These are phyloP conservation scores for Ceratosolen fusciceps DNA, from an alignment of 1,140 invertebrate genomes.

Conservation along the genomic window DNA sequence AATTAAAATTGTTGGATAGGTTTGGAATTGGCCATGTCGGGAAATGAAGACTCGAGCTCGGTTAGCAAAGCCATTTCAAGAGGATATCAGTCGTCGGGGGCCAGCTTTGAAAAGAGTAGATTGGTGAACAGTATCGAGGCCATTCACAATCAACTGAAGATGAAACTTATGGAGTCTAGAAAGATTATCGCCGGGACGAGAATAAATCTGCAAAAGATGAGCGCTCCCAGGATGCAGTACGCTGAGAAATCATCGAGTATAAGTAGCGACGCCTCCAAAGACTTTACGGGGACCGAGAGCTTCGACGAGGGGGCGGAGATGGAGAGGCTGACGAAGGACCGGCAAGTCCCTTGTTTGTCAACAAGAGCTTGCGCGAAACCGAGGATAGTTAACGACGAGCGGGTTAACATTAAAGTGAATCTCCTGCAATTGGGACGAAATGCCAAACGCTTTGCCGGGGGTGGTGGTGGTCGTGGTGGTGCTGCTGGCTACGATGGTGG, in stretches of 20 bases:
- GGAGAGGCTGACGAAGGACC: conserved; percentile 10
- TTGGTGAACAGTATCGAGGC: conserved; percentile 62
- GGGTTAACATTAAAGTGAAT: conserved; percentile 56
- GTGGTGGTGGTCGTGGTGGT: not conserved
- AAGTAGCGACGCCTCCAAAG: conserved; percentile 26
- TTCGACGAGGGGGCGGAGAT: conserved; percentile 37
- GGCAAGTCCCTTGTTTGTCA: not conserved
- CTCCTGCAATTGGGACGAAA: conserved; percentile 42
- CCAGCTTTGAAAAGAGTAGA: conserved; percentile 48
- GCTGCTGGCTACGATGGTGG: not conserved
- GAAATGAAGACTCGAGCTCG: conserved; percentile 11
- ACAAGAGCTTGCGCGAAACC: conserved; percentile 49
- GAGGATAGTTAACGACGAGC: conserved; percentile 59
- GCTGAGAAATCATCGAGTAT: conserved; percentile 26
- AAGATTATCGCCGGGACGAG: conserved; percentile 55
- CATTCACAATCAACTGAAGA: conserved; percentile 59
- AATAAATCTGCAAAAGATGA: conserved; percentile 4
- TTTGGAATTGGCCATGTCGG: conserved; percentile 40
- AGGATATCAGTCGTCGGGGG: not conserved
- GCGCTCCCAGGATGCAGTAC: not conserved
- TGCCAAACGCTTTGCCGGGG: not conserved
- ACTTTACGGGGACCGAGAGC: conserved; percentile 17
- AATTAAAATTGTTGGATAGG: not conserved
- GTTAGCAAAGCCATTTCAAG: not conserved
- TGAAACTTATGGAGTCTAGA: conserved; percentile 61